Percentiles rank a stretch among this genome's conserved stretches.
phyloP scores from a whole-genome alignment of 2,888 invertebrate species.

The Argyra leucocephala region DNA sequence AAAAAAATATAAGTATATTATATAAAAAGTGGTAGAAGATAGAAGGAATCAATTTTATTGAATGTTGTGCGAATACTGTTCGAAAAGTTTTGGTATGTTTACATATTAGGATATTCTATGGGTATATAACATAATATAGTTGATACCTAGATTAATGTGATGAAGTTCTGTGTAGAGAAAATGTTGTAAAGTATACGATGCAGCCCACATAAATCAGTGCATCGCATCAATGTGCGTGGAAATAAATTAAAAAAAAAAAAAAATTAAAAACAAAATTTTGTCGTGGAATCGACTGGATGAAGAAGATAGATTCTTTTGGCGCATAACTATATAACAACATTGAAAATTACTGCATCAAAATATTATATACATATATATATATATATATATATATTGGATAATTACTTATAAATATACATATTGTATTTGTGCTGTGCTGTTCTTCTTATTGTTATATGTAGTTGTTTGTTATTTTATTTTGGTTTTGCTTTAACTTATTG shows the following conservation, averaged over 20 bases:
- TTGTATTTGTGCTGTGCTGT: too few relatives aligned
- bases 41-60: too few relatives aligned
- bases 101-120: neutral
- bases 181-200: neutral
- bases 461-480: too few relatives aligned
- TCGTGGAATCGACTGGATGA: neutral
- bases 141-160: too few relatives aligned
- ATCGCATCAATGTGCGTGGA: neutral
- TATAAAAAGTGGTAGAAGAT: too few relatives aligned
- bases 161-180: neutral
- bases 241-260: neutral
- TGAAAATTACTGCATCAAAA: conserved; percentile 3
- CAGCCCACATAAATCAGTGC: conserved; percentile 2
- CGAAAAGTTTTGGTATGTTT: neutral
- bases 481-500: too few relatives aligned
- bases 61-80: neutral
- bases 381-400: too few relatives aligned
- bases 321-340: neutral
- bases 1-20: neutral
- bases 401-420: too few relatives aligned
- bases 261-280: too few relatives aligned
- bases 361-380: too few relatives aligned
- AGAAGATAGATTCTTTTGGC: neutral
- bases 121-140: neutral
- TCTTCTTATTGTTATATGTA: too few relatives aligned